These are phyloP conservation scores for Enteromius viviparus DNA, from an alignment of 2,797 vertebrate genomes.

Conservation along the genomic window DNA sequence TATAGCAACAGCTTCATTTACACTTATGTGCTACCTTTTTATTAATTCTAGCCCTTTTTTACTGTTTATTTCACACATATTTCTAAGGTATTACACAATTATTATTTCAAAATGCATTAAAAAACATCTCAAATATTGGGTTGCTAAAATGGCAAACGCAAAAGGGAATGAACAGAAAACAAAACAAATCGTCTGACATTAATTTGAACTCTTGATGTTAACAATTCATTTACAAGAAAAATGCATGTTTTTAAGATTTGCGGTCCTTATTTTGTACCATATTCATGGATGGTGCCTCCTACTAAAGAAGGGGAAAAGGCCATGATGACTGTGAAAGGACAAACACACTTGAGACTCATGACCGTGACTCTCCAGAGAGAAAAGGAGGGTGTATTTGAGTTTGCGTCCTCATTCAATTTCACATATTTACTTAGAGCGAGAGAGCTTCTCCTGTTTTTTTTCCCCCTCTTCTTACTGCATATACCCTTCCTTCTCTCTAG, in stretches of 20 bases:
- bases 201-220: neutral
- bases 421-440: slow-evolving; percentile 52
- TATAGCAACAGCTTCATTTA: neutral
- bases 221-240: neutral
- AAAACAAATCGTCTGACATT: neutral
- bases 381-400: slow-evolving; percentile 48
- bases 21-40: neutral
- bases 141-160: neutral
- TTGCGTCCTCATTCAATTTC: slow-evolving; percentile 59
- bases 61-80: neutral
- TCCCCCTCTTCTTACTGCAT: neutral
- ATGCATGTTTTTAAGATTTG: neutral
- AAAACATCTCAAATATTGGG: neutral
- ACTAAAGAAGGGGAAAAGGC: slow-evolving; percentile 15
- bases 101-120: neutral
- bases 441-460: slow-evolving; percentile 21
- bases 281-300: neutral
- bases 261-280: neutral
- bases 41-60: neutral
- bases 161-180: neutral
- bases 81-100: neutral
- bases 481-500: slow-evolving; percentile 30
- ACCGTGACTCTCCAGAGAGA: slow-evolving; percentile 18
- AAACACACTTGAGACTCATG: slow-evolving; percentile 42
- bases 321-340: slow-evolving; percentile 39